Evolutionary conservation across 2,113 vertebrate species (phyloP).

Genomic region (Caretta caretta): DNA sequence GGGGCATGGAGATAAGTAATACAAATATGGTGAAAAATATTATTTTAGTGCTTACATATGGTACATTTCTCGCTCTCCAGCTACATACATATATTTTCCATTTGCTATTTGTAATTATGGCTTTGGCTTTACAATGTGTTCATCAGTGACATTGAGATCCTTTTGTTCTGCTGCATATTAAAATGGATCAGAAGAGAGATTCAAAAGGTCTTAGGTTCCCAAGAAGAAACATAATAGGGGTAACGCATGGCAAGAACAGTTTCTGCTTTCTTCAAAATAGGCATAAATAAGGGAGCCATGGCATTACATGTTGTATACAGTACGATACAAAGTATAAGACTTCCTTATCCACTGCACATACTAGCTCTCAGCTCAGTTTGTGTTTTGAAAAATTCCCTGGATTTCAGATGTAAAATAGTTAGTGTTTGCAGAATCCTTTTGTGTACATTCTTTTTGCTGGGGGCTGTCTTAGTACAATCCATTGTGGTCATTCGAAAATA

Average conservation of each 20-base stretch:
- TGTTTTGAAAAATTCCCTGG: slow-evolving; percentile 33
- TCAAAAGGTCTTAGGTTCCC: slow-evolving; percentile 76
- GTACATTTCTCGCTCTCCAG: slow-evolving; percentile 42
- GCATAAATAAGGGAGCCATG: slow-evolving; percentile 71
- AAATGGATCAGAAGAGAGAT: slow-evolving; percentile 77
- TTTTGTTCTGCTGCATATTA: slow-evolving; percentile 79
- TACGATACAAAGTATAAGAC: slow-evolving; percentile 55
- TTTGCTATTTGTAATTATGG: slow-evolving; percentile 76
- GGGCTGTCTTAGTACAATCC: slow-evolving; percentile 12
- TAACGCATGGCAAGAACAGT: slow-evolving; percentile 74
- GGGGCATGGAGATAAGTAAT: slow-evolving; percentile 47
- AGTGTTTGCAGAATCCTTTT: slow-evolving; percentile 38
- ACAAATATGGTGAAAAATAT: slow-evolving; percentile 72
- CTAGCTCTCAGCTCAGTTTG: slow-evolving; percentile 51
- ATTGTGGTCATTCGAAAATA: slow-evolving; percentile 14
- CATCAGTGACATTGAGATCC: slow-evolving; percentile 72
- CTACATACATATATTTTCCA: slow-evolving; percentile 70
- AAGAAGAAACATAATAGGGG: slow-evolving; percentile 73
- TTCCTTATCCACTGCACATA: slow-evolving; percentile 46
- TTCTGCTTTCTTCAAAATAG: slow-evolving; percentile 71
- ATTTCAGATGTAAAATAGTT: slow-evolving; percentile 20
- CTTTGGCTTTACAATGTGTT: slow-evolving; percentile 66
- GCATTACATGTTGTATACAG: slow-evolving; percentile 52
- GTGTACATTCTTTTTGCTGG: slow-evolving; percentile 36
- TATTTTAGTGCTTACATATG: slow-evolving; percentile 73